A percentile compares a stretch with the other conserved stretches of the same genome.
Evolutionary conservation across 1,140 invertebrate genomes (phyloP).

Genomic region (Holcopasites calliopsidis): DNA sequence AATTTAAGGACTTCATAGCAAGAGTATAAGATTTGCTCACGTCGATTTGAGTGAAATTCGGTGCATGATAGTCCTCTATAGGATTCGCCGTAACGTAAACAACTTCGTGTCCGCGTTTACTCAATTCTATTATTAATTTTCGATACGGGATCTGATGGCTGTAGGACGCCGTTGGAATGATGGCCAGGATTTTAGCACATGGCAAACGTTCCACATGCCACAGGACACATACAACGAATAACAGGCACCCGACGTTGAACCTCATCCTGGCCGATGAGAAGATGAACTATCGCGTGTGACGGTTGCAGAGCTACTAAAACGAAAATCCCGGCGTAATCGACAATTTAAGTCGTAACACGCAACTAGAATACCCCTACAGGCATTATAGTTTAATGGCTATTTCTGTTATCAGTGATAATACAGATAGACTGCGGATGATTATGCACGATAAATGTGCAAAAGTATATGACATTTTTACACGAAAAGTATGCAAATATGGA

Average conservation of each 20-base stretch:
- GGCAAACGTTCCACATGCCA: background rate
- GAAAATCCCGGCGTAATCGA: rapidly evolving
- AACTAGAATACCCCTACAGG: too few relatives aligned
- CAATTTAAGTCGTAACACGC: background rate
- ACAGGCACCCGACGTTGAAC: background rate
- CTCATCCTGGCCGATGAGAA: background rate
- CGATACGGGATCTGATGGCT: conserved; percentile 82
- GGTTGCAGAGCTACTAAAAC: background rate
- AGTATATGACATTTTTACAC: too few relatives aligned
- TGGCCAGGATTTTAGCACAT: conserved; percentile 77
- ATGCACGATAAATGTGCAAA: too few relatives aligned
- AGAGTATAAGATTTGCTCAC: background rate
- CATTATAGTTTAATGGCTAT: too few relatives aligned
- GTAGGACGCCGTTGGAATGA: conserved; percentile 77
- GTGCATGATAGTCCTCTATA: conserved; percentile 55
- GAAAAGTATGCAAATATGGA: too few relatives aligned
- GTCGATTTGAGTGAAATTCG: conserved; percentile 63
- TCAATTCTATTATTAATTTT: conserved; percentile 69
- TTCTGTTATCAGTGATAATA: too few relatives aligned
- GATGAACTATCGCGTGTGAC: background rate
- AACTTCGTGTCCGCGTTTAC: conserved; percentile 76
- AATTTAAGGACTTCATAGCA: background rate
- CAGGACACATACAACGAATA: background rate
- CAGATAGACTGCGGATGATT: too few relatives aligned
- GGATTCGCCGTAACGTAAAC: conserved; percentile 73